Percentiles rank a stretch among this genome's conserved stretches.
Evolutionary conservation across 1,140 invertebrate species (phyloP).

Genomic region (Protaetia brevitarsis): DNA sequence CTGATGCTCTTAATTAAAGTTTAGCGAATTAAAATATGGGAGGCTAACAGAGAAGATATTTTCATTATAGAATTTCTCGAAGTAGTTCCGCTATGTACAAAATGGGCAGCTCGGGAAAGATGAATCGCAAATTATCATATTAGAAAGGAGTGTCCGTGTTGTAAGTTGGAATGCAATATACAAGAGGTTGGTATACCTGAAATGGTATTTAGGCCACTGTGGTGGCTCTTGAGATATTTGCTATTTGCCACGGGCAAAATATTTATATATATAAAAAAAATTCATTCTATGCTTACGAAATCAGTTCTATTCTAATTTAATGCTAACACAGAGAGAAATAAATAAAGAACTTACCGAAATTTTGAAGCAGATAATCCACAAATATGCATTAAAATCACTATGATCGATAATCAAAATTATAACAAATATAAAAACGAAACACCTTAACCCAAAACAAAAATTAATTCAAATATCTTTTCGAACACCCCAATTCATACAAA

Average conservation of each 20-base stretch:
- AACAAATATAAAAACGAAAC: too few species aligned
- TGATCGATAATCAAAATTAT: neutral
- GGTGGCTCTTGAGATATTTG: neutral
- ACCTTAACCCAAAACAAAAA: neutral
- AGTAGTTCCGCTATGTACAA: too few species aligned
- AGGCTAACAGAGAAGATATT: too few species aligned
- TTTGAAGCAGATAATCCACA: neutral
- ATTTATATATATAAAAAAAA: neutral
- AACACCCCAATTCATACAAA: neutral
- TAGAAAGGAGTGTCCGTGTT: slow-evolving; percentile 16
- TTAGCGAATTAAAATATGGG: too few species aligned
- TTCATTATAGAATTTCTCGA: too few species aligned
- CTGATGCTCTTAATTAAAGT: too few species aligned
- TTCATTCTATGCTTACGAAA: too few species aligned
- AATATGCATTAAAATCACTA: neutral
- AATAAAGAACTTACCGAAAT: neutral
- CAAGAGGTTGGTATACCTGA: slow-evolving; percentile 3
- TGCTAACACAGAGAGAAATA: too few species aligned
- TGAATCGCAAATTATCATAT: slow-evolving; percentile 6
- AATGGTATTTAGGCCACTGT: neutral
- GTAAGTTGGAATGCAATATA: neutral
- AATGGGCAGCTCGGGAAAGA: neutral
- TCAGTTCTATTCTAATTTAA: too few species aligned
- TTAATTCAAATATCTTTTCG: too few species aligned
- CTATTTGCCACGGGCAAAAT: too few species aligned